Conservation (phyloP, 2,888 invertebrate genomes). For the Drosophila melanocephala region DNA sequence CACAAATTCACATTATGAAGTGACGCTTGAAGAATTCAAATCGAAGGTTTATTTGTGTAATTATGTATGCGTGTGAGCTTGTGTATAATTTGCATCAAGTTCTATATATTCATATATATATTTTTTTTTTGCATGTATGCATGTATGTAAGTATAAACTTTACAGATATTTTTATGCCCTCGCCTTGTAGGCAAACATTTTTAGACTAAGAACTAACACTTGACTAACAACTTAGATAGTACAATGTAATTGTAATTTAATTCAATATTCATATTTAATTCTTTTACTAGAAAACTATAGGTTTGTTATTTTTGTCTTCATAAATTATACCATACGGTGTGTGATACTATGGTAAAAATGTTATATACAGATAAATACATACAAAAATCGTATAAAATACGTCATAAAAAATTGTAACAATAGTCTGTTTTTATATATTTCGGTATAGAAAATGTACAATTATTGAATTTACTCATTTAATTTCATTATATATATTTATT, state of each 20-base stretch:
- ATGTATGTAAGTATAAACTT: conserved; percentile 55
- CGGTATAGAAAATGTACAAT: conserved; percentile 68
- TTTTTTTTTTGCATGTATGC: conserved; percentile 42
- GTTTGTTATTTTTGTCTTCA: conserved; percentile 6
- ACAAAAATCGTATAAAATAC: conserved; percentile 75
- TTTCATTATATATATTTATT: conserved; percentile 56
- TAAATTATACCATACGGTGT: conserved; percentile 47
- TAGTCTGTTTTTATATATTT: conserved; percentile 37
- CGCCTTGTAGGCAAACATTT: conserved; percentile 64
- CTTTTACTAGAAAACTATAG: conserved; percentile 63
- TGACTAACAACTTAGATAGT: conserved; percentile 63
- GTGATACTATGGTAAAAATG: conserved; percentile 59
- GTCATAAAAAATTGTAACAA: conserved; percentile 69
- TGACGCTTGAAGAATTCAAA: conserved; percentile 41
- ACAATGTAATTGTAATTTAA: conserved; percentile 42
- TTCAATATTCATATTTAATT: conserved; percentile 41
- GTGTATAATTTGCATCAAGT: conserved; percentile 36
- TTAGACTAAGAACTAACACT: conserved; percentile 58
- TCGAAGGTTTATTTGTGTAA: conserved; percentile 29
- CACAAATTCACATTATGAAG: conserved; percentile 19
- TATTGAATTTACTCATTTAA: conserved; percentile 51
- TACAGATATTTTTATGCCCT: conserved; percentile 64
- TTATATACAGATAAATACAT: conserved; percentile 62
- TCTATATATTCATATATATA: conserved; percentile 41
- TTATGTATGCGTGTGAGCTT: conserved; percentile 27